Conservation (phyloP, 1,140 invertebrate species). For the Pemphigus obesinymphae region DNA sequence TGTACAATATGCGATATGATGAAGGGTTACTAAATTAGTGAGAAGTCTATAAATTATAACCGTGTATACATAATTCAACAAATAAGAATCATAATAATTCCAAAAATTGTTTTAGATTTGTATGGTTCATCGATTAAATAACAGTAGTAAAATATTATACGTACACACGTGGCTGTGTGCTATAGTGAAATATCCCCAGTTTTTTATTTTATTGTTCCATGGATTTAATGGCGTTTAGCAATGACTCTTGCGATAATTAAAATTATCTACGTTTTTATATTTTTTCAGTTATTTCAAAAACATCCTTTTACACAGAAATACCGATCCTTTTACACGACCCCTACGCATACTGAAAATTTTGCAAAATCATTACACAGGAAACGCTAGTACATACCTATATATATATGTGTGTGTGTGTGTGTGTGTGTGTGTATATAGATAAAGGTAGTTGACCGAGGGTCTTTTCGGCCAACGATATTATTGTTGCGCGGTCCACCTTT, state of each 20-base stretch:
- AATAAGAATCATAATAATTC: neutral
- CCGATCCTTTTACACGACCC: too few relatives aligned
- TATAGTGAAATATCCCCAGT: neutral
- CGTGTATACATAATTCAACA: neutral
- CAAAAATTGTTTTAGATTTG: conserved; percentile 9
- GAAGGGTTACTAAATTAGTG: neutral
- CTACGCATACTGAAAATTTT: neutral
- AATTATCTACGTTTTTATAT: neutral
- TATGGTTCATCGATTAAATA: neutral
- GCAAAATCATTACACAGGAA: conserved; percentile 24
- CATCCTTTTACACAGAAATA: neutral
- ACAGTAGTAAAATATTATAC: too few relatives aligned
- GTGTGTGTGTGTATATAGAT: too few relatives aligned
- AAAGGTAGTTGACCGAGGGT: conserved; percentile 1
- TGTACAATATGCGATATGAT: neutral
- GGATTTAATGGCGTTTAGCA: neutral
- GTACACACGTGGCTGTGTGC: neutral
- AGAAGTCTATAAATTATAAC: neutral
- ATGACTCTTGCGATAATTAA: neutral
- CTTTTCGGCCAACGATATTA: neutral
- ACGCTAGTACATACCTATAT: neutral
- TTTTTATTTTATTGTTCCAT: neutral
- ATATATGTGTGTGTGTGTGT: too few relatives aligned
- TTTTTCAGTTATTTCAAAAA: neutral
- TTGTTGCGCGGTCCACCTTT: neutral